phyloP scores from a whole-genome alignment of 2,888 invertebrate species.

The Spilosoma lubricipeda region DNA sequence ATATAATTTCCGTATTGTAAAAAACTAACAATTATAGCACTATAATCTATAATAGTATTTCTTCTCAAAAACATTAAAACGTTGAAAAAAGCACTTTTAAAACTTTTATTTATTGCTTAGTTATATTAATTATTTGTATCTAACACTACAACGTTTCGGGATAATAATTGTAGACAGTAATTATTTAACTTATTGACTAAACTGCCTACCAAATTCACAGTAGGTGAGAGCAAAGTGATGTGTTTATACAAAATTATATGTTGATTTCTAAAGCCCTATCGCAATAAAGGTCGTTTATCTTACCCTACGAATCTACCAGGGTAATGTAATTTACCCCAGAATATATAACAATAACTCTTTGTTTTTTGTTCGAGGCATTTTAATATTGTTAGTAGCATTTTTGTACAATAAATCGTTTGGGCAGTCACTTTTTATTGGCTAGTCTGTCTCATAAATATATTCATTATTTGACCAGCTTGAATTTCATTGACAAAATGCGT shows the following conservation, averaged over 20 bases:
- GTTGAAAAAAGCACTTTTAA: no score
- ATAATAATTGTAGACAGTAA: not conserved
- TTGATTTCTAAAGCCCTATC: not conserved
- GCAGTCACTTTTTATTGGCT: not conserved
- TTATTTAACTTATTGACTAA: not conserved
- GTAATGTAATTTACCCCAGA: not conserved
- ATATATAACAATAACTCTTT: not conserved
- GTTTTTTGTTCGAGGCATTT: not conserved
- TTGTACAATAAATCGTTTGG: not conserved
- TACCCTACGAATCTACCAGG: conserved; percentile 16
- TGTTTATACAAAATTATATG: not conserved
- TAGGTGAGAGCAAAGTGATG: not conserved
- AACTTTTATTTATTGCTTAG: no score
- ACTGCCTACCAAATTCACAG: not conserved
- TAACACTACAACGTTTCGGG: not conserved
- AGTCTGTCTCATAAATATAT: not conserved
- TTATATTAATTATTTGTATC: not conserved
- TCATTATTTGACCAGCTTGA: not conserved
- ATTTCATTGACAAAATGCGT: not conserved
- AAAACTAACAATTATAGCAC: no score
- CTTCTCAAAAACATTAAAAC: no score
- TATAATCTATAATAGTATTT: no score
- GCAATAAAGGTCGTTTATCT: not conserved
- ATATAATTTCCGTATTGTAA: no score
- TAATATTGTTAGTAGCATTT: conserved; percentile 2